These are phyloP conservation scores for Cyphomyrus discorhynchus DNA, from an alignment of 2,113 vertebrate genomes.

Conservation along the genomic window DNA sequence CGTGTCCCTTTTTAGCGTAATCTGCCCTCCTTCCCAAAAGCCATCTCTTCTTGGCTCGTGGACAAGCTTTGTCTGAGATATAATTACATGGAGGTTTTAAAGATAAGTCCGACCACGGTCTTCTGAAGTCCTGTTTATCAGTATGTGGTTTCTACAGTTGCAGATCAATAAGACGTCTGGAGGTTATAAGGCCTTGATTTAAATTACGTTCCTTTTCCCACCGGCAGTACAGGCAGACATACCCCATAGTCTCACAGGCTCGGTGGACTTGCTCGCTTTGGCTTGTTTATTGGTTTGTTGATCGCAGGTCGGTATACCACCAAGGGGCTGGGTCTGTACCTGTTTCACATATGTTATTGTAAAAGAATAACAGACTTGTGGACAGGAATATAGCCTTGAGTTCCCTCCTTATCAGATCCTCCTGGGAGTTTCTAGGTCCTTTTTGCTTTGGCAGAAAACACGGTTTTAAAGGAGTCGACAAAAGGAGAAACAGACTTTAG, in stretches of 20 bases:
- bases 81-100: background rate
- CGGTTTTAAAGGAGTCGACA: background rate
- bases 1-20: background rate
- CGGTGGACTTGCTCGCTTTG: background rate
- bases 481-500: background rate
- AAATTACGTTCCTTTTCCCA: background rate
- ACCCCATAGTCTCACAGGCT: background rate
- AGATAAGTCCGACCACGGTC: background rate
- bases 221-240: background rate
- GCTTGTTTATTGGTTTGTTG: background rate
- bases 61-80: background rate
- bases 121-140: background rate
- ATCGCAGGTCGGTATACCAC: background rate
- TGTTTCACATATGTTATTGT: background rate
- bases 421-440: background rate
- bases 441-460: background rate
- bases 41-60: background rate
- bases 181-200: background rate
- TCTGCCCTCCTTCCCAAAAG: background rate
- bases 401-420: background rate
- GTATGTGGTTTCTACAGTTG: background rate
- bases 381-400: background rate
- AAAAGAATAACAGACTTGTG: background rate
- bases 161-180: background rate
- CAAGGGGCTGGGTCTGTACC: background rate